These are phyloP conservation scores for Eurytoma californica DNA, from an alignment of 2,888 invertebrate species.

Conservation along the genomic window DNA sequence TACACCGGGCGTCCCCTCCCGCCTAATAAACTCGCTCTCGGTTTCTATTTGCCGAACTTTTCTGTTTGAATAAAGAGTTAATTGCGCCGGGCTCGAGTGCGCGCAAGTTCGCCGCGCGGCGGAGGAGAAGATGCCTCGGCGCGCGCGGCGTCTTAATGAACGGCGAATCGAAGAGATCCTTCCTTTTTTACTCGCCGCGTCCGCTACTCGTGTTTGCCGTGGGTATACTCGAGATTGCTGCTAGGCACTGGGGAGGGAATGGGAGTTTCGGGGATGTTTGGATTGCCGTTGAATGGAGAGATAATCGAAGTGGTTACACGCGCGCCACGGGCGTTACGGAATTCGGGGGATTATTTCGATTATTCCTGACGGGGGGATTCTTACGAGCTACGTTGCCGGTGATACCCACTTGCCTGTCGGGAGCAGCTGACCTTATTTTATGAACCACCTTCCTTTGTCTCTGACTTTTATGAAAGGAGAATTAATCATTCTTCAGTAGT, in stretches of 20 bases:
- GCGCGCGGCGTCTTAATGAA: conserved; percentile 17
- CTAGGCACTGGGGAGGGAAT: too few relatives aligned
- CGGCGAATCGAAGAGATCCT: conserved; percentile 30
- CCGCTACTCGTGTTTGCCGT: conserved; percentile 25
- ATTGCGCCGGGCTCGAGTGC: conserved; percentile 39
- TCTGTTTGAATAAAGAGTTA: conserved; percentile 58
- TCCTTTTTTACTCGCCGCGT: neutral
- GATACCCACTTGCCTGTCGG: too few relatives aligned
- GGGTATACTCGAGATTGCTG: neutral
- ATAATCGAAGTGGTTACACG: neutral
- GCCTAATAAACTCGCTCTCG: conserved; percentile 52
- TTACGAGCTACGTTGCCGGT: too few relatives aligned
- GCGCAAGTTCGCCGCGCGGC: neutral
- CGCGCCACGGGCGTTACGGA: neutral
- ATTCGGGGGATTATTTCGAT: neutral
- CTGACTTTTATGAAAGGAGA: too few relatives aligned
- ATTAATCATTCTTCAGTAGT: too few relatives aligned
- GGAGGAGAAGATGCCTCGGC: neutral
- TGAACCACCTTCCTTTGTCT: too few relatives aligned
- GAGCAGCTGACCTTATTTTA: too few relatives aligned
- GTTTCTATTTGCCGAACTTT: conserved; percentile 54
- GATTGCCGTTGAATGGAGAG: conserved; percentile 27
- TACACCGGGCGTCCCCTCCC: neutral
- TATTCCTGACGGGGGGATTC: too few relatives aligned
- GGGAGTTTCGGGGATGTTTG: conserved; percentile 40